Conservation (phyloP, 1,140 invertebrate genomes). For the Drosophila nikananu region DNA sequence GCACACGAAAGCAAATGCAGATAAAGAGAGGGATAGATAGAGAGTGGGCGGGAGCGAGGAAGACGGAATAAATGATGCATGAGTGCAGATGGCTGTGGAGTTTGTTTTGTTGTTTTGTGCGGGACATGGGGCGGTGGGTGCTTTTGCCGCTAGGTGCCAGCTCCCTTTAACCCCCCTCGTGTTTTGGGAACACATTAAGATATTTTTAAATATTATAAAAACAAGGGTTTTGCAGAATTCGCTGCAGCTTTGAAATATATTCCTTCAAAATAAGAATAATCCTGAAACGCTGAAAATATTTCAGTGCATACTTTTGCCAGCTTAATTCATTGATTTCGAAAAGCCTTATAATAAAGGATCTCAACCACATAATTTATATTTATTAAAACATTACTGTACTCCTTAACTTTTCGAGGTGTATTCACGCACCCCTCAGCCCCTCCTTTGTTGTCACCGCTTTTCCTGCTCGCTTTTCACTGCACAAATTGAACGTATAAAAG, state of each 20-base stretch:
- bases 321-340: neutral
- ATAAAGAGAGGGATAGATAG: constrained; percentile 32
- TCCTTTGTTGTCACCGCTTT: neutral
- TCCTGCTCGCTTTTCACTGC: constrained; percentile 53
- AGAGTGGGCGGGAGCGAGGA: constrained; percentile 28
- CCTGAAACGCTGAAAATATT: too few relatives aligned
- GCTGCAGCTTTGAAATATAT: too few relatives aligned
- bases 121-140: constrained; percentile 1
- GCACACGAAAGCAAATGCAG: constrained; percentile 48
- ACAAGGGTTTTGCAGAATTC: too few relatives aligned
- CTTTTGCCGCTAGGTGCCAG: constrained; percentile 46
- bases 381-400: too few relatives aligned
- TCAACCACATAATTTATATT: too few relatives aligned
- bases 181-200: neutral
- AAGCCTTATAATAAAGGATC: neutral
- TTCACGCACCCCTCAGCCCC: neutral
- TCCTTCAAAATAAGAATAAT: neutral
- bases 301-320: neutral
- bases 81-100: constrained; percentile 52
- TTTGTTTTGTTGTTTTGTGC: constrained; percentile 28
- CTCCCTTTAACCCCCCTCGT: neutral
- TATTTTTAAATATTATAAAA: neutral
- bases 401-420: neutral
- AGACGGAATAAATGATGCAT: constrained; percentile 69
- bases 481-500: constrained; percentile 72